Conservation (phyloP, 37 sponge, comb jelly and placozoan genomes). For the Halichondria panicea region DNA sequence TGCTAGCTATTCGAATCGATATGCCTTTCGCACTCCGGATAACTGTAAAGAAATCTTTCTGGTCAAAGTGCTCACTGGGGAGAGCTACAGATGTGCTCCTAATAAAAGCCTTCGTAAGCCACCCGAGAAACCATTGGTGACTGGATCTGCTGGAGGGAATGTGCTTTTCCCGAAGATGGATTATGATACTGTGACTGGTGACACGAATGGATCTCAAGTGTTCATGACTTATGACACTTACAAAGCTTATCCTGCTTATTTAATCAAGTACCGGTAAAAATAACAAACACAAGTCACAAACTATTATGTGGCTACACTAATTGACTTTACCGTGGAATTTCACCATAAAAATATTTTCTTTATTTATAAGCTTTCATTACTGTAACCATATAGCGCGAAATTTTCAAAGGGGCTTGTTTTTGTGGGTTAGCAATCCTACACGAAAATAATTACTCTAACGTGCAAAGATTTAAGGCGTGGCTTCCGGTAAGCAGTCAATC, state of each 20-base stretch:
- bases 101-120: slow-evolving; percentile 53
- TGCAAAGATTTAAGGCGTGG: too few relatives aligned
- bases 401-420: too few relatives aligned
- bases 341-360: too few relatives aligned
- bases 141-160: background rate
- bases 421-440: too few relatives aligned
- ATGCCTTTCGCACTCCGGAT: slow-evolving; percentile 26
- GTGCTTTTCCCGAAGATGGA: slow-evolving; percentile 16
- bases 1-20: slow-evolving; percentile 66
- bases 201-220: slow-evolving; percentile 44
- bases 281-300: too few relatives aligned
- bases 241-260: slow-evolving; percentile 75
- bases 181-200: slow-evolving; percentile 71
- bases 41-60: slow-evolving; percentile 51
- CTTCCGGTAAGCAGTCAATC: too few relatives aligned
- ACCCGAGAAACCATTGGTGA: slow-evolving; percentile 57
- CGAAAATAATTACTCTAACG: too few relatives aligned
- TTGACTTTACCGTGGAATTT: too few relatives aligned
- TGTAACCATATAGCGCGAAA: too few relatives aligned
- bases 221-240: slow-evolving; percentile 71
- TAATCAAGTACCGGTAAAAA: slow-evolving; percentile 43
- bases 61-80: slow-evolving; percentile 68
- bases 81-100: slow-evolving; percentile 22
- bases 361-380: too few relatives aligned
- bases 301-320: too few relatives aligned